phyloP scores from a whole-genome alignment of 2,888 invertebrate genomes.

The Mayetiola destructor region DNA sequence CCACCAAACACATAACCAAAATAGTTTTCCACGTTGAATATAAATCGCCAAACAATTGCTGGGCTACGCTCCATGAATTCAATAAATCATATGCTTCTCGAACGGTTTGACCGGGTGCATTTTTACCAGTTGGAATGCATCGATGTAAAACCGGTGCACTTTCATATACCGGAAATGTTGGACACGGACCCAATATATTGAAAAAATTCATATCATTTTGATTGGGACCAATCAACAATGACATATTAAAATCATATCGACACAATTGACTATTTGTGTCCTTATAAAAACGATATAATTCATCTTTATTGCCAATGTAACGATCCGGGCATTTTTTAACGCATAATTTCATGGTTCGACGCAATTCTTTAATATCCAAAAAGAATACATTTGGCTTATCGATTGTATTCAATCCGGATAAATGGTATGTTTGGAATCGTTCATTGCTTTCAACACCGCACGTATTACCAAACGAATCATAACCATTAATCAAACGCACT shows the following conservation, averaged over 20 bases:
- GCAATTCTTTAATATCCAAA: slow-evolving; percentile 62
- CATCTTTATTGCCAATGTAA: slow-evolving; percentile 45
- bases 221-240: slow-evolving; percentile 36
- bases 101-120: slow-evolving; percentile 43
- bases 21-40: slow-evolving; percentile 81
- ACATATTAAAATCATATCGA: slow-evolving; percentile 51
- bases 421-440: slow-evolving; percentile 52
- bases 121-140: slow-evolving; percentile 66
- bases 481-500: slow-evolving; percentile 71
- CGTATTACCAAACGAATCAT: slow-evolving; percentile 88
- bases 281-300: slow-evolving; percentile 56
- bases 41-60: slow-evolving; percentile 76
- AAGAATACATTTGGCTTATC: slow-evolving; percentile 71
- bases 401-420: slow-evolving; percentile 67
- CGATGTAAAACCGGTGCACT: slow-evolving; percentile 69
- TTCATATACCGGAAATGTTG: slow-evolving; percentile 59
- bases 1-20: slow-evolving; percentile 59
- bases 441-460: slow-evolving; percentile 74
- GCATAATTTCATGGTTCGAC: slow-evolving; percentile 70
- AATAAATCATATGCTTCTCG: slow-evolving; percentile 63
- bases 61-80: slow-evolving; percentile 77
- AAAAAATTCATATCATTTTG: slow-evolving; percentile 27
- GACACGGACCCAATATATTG: slow-evolving; percentile 58
- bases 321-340: slow-evolving; percentile 72
- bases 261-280: slow-evolving; percentile 64